Evolutionary conservation across 1,140 invertebrate genomes (phyloP), one percentile per base, ranked within the genome.

Genomic region (Monomorium pharaonis): DNA sequence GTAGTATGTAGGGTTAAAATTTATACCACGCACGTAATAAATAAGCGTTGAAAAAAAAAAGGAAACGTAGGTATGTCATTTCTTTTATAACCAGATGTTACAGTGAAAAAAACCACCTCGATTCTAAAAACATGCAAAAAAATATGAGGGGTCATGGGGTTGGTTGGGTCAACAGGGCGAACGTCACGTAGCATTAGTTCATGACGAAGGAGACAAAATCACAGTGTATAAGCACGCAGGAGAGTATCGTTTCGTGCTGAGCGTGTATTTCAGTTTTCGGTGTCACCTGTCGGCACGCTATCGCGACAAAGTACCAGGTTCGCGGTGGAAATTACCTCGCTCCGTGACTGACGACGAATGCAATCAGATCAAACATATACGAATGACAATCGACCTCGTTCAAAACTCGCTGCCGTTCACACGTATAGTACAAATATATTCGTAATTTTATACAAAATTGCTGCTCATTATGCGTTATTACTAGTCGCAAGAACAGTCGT

Each of bases 231-330:
- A 72, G 69, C 65, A 65, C 24, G 81, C 54, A 42, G 33, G 16
- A 49, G 37, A 80, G 65, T n/a, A 76, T 60, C 12, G 63, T 89
- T 88, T 90, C 87, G 84, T 89, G 69, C 70, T 74, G 80, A 47
- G 9, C 42, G 10, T 37, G 84, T 86, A 62, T 87, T 89, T 88
- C 58, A 27, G 33, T 65, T 42, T n/a, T 21, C 74, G 54, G 47
- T 91, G 89, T 91, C 85, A 90, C 72, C 74, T 56, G 60, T 30
- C 44, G 84, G 84, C 89, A 89, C 89, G 89, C 80, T 51, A 89
- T 85, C 33, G 78, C 86, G 70, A 90, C 87, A 85, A 91, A 91
- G 84, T 85, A 75, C 86, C 84, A 86, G 24, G 62, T 80, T 54
- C 54, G n/a, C 70, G 33, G 33, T 42, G 70, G 10, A 81, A 83